phyloP scores from a whole-genome alignment of 2,797 vertebrate species.

The Tinamus major region DNA sequence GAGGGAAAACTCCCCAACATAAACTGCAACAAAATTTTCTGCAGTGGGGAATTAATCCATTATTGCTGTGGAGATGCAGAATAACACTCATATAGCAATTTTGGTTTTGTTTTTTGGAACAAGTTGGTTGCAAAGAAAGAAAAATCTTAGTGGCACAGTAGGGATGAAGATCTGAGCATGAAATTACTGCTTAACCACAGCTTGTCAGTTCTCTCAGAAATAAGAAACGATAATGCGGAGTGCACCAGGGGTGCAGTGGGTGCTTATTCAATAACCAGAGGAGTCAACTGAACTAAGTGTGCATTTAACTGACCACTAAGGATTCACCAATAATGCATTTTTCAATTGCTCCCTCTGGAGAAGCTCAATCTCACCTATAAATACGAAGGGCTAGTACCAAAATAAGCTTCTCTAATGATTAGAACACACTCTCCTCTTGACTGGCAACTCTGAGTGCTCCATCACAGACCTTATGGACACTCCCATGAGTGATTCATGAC shows the following conservation, averaged over 20 bases:
- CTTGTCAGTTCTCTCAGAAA: background rate
- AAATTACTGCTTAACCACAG: background rate
- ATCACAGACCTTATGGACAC: background rate
- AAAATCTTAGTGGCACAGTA: background rate
- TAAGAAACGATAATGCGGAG: background rate
- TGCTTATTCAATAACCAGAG: background rate
- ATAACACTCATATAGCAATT: background rate
- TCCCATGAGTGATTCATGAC: background rate
- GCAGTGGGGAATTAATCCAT: background rate
- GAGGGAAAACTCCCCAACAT: background rate
- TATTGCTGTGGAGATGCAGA: background rate
- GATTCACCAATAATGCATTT: background rate
- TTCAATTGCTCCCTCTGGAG: background rate
- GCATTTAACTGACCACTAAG: background rate
- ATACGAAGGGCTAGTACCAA: background rate
- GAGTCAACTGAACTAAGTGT: background rate
- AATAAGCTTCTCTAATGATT: background rate
- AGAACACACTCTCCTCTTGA: background rate
- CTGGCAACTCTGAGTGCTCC: background rate
- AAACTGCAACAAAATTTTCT: slow-evolving; percentile 7
- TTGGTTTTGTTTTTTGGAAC: background rate
- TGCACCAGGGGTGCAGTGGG: background rate
- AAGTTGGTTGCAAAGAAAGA: background rate
- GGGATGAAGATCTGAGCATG: background rate
- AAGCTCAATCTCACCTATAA: background rate